Percentiles rank a stretch among this genome's conserved stretches.
Conservation (phyloP, 2,113 vertebrate genomes). For the Chaetorhynchus papuensis region DNA sequence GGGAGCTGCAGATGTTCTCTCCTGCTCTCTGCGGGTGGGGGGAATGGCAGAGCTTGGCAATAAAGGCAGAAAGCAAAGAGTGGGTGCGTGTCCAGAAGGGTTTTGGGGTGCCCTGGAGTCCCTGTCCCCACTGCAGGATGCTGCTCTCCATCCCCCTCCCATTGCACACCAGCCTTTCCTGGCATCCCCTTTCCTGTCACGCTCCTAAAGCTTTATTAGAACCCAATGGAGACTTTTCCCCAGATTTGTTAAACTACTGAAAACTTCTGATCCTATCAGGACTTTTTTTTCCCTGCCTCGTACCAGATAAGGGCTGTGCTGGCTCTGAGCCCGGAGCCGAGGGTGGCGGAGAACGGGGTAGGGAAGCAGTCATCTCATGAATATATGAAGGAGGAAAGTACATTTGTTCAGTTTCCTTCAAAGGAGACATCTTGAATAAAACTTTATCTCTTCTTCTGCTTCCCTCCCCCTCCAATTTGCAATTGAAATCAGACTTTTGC, state of each 20-base stretch:
- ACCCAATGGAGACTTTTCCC: background rate
- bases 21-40: background rate
- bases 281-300: background rate
- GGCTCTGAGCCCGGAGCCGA: conserved; percentile 30
- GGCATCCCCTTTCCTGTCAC: background rate
- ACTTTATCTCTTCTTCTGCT: background rate
- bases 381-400: conserved; percentile 44
- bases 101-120: background rate
- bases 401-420: conserved; percentile 46
- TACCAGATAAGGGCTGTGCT: conserved; percentile 43
- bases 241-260: conserved; percentile 10
- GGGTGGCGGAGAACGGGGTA: background rate
- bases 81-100: fast-evolving
- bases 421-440: conserved; percentile 35
- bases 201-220: background rate
- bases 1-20: background rate
- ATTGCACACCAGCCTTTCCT: background rate
- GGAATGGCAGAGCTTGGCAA: background rate
- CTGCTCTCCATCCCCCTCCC: background rate
- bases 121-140: background rate
- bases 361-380: conserved; percentile 28
- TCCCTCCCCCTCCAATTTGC: background rate
- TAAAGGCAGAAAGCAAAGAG: background rate
- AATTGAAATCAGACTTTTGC: conserved; percentile 36
- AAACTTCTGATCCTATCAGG: conserved; percentile 29